A percentile compares a stretch with the other conserved stretches of the same genome.
Evolutionary conservation across 1,140 invertebrate genomes (phyloP).

Genomic region (Zaprionus tsacasi): DNA sequence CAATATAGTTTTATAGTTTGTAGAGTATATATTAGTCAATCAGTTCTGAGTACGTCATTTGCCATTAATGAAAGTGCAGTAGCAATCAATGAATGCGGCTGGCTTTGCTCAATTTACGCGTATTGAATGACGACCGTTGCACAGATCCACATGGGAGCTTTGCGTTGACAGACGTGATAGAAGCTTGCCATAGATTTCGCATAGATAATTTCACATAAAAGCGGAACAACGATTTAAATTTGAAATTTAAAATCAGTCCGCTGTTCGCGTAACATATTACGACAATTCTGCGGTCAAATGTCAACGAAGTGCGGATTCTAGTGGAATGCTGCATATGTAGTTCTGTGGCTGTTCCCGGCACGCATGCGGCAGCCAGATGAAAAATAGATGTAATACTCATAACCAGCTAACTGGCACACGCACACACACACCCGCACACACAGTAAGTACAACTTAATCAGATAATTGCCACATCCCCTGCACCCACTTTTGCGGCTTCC

Average conservation of each 20-base stretch:
- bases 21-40: neutral
- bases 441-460: slow-evolving; percentile 11
- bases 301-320: neutral
- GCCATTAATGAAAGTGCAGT: slow-evolving; percentile 73
- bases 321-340: neutral
- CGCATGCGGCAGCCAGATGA: slow-evolving; percentile 9
- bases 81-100: slow-evolving; percentile 60
- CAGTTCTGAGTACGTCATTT: slow-evolving; percentile 33
- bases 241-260: neutral
- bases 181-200: neutral
- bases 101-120: slow-evolving; percentile 71
- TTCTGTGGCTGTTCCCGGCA: slow-evolving; percentile 19
- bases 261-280: slow-evolving; percentile 2
- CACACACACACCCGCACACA: neutral
- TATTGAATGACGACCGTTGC: slow-evolving; percentile 24
- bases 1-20: neutral
- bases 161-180: slow-evolving; percentile 11
- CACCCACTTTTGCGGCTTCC: neutral
- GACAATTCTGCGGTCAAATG: slow-evolving; percentile 3
- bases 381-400: neutral
- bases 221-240: neutral
- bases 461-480: neutral
- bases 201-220: slow-evolving; percentile 10
- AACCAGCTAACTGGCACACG: neutral
- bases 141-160: slow-evolving; percentile 33